Evolutionary conservation across 2,888 invertebrate species (phyloP), one percentile per base, ranked within the genome.

Genomic region (Homarus gammarus): DNA sequence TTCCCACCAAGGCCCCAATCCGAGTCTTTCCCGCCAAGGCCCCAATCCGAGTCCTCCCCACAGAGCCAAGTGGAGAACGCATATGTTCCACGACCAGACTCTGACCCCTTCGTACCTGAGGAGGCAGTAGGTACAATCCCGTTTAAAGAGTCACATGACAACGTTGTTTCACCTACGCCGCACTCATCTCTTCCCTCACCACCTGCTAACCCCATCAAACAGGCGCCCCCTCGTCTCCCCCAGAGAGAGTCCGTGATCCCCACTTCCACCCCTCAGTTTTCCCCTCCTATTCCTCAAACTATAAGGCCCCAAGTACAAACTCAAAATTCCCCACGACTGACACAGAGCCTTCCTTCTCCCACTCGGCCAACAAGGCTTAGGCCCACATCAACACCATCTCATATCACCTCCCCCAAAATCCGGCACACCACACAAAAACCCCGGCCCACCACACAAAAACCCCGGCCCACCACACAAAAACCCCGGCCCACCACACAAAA

Each of bases 31-130:
- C 83, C 70, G 5, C 49, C 31, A 33, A 79, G 56, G 36, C 44
- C 78, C 18, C 36, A 31, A 12, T 36, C 27, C 6, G 78, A 78
- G 6, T 33, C 51, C 3, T 70, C 31, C 70, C 70, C 70, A 31
- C 31, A 56, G 6, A 56, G 18, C 22, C 22, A 56, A 22, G 56
- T 56, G 12, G 18, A 56, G 36, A 10, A 18, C 70, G 10, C 6
- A 1, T 22, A 27, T 38, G 18, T 33, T 15, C 27, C 79, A 79
- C 36, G 79, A 33, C 79, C 79, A 61, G 70, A 31, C 72, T 72
- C 68, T 22, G 86, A 86, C 27, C 86, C 78, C 27, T 85, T 85
- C 61, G 27, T 85, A 38, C 75, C 77, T 18, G 78, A 85, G 64
- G 85, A 85, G 31, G 84, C 84, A 27, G 49, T 3, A 33, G 78